Evolutionary conservation across 35 echinoderm and acorn worm species (phyloP), one percentile per base, ranked within the genome.

Genomic region (Acanthaster planci): DNA sequence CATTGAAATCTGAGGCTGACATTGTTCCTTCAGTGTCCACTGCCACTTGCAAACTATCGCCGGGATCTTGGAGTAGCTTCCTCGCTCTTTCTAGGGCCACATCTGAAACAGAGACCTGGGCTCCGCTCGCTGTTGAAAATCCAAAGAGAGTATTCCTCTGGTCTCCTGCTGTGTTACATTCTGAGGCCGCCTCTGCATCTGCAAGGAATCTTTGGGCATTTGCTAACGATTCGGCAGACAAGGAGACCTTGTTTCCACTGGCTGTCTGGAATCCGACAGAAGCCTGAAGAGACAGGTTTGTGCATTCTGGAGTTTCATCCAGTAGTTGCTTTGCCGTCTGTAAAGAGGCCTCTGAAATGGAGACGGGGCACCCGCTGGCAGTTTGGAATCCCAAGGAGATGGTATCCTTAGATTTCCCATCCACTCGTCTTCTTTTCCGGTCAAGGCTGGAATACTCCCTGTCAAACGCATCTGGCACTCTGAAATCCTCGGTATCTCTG

Each of bases 111-210:
- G 78, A 37, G 17, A 90, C 84, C 56, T 55, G 90, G 26, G 21
- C 86, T n/a, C 88, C 87, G 52, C 58, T 59, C 2, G 86, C 87
- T 16, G 92, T 94, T 84, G 81, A 80, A 80, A 93, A 84, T 27
- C 86, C 80, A 77, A 84, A 51, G 37, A 6, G 27, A 22, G 57
- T 8, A 8, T 60, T 19, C 39, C 32, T 27, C 68, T 21, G 39
- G n/a, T 42, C 19, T 67, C 38, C 29, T 67, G 31, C 9, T 64
- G 15, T n/a, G 10, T 7, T 1, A 67, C 15, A 29, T 64, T 38
- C 9, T 67, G 19, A 37, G 16, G 57, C 27, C 55, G 18, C 1
- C 19, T 22, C 32, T 30, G 21, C 79, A 55, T 55, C 42, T 83
- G 39, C 80, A 51, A 84, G 75, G 39, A 90, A 38, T 75, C 84